Percentiles rank a stretch among this genome's conserved stretches.
Conservation (phyloP, 2,797 vertebrate genomes). For the Hippopotamyrus pictus region DNA sequence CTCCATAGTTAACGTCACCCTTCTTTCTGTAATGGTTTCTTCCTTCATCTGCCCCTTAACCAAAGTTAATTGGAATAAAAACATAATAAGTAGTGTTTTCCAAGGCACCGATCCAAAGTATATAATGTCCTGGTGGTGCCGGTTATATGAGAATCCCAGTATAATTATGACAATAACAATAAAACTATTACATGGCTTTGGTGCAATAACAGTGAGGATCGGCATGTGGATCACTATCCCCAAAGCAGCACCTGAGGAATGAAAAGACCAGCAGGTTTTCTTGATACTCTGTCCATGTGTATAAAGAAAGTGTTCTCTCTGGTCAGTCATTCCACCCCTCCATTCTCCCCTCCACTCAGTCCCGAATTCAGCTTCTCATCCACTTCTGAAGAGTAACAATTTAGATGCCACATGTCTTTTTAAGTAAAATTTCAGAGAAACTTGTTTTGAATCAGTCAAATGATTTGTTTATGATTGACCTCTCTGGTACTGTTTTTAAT, state of each 20-base stretch:
- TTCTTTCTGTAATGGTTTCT: neutral
- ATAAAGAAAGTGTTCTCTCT: neutral
- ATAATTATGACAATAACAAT: neutral
- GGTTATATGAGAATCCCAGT: neutral
- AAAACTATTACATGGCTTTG: neutral
- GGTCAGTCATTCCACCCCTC: neutral
- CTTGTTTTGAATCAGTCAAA: neutral
- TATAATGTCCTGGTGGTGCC: neutral
- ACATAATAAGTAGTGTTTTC: neutral
- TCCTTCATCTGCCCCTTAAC: neutral
- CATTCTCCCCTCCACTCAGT: neutral
- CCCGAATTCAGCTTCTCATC: neutral
- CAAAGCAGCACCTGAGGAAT: neutral
- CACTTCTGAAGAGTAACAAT: neutral
- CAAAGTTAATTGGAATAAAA: neutral
- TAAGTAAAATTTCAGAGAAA: neutral
- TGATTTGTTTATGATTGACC: neutral
- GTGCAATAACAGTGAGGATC: neutral
- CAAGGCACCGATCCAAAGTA: neutral
- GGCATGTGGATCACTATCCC: neutral
- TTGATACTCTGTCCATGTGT: neutral
- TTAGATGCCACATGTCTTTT: neutral
- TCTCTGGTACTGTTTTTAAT: neutral
- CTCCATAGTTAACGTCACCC: neutral
- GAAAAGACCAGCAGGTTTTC: neutral